These are phyloP conservation scores for Dasyornis broadbenti DNA, from an alignment of 2,113 vertebrate genomes.

Conservation along the genomic window DNA sequence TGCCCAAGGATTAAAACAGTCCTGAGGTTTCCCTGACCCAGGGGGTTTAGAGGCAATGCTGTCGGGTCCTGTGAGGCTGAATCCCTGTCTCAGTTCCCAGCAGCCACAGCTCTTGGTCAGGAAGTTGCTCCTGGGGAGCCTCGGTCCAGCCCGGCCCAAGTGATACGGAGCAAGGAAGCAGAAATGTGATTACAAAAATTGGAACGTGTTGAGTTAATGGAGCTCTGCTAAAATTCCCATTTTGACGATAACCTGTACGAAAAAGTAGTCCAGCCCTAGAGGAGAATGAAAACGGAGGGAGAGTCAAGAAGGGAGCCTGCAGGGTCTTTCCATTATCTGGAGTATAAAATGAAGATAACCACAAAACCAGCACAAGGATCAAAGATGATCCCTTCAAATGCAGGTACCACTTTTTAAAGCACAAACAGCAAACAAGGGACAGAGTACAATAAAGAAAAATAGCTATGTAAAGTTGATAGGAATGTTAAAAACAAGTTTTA, in stretches of 20 bases:
- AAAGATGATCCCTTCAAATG: background rate
- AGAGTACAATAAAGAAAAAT: background rate
- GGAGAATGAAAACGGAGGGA: background rate
- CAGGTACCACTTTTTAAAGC: background rate
- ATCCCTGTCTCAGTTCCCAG: background rate
- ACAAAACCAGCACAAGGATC: background rate
- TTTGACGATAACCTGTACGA: background rate
- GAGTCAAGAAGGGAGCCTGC: background rate
- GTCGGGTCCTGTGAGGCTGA: background rate
- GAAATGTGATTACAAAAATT: background rate
- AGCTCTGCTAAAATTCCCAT: background rate
- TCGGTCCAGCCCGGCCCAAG: background rate
- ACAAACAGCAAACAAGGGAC: background rate
- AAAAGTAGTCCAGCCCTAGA: background rate
- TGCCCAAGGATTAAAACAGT: background rate
- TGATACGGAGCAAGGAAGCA: fast-evolving
- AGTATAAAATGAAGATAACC: background rate
- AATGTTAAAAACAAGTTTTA: background rate
- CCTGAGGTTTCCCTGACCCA: background rate
- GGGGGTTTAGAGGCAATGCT: background rate
- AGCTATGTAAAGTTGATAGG: background rate
- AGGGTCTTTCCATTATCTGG: background rate
- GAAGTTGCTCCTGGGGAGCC: background rate
- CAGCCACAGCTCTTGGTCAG: background rate
- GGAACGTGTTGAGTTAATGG: fast-evolving